A percentile compares a stretch with the other conserved stretches of the same genome.
Evolutionary conservation across 2,113 vertebrate genomes (phyloP).

Genomic region (Albula glossodonta): DNA sequence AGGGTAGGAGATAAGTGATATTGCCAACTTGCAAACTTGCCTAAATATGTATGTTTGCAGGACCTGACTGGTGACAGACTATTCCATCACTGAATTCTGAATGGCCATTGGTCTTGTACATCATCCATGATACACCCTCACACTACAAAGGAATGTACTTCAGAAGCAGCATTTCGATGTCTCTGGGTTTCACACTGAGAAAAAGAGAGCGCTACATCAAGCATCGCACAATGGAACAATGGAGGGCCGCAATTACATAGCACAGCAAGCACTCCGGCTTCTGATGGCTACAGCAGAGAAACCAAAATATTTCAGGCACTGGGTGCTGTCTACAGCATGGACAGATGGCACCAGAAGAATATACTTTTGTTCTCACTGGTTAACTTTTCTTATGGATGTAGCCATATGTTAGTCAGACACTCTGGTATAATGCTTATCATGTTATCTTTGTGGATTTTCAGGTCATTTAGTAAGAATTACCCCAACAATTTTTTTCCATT

Average conservation of each 20-base stretch:
- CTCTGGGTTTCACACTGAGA: background rate
- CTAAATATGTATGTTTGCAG: background rate
- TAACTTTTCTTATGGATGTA: background rate
- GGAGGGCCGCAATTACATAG: background rate
- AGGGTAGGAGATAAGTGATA: background rate
- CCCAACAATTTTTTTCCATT: background rate
- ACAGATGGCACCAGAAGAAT: background rate
- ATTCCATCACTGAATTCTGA: background rate
- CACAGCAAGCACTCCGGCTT: background rate
- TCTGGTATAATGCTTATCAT: background rate
- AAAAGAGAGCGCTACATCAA: background rate
- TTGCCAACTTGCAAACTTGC: background rate
- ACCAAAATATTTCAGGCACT: background rate
- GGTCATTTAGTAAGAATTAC: background rate
- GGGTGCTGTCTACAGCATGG: background rate
- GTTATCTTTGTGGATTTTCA: background rate
- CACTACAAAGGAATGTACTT: background rate
- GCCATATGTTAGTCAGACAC: background rate
- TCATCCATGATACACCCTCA: background rate
- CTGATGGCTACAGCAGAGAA: background rate
- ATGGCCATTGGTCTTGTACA: background rate
- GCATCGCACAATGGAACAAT: background rate
- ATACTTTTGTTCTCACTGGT: background rate
- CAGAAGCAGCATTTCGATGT: background rate
- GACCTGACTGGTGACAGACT: too few species aligned